Percentiles rank a stretch among this genome's conserved stretches.
Conservation (phyloP, 2,113 vertebrate genomes). For the Sialia sialis region DNA sequence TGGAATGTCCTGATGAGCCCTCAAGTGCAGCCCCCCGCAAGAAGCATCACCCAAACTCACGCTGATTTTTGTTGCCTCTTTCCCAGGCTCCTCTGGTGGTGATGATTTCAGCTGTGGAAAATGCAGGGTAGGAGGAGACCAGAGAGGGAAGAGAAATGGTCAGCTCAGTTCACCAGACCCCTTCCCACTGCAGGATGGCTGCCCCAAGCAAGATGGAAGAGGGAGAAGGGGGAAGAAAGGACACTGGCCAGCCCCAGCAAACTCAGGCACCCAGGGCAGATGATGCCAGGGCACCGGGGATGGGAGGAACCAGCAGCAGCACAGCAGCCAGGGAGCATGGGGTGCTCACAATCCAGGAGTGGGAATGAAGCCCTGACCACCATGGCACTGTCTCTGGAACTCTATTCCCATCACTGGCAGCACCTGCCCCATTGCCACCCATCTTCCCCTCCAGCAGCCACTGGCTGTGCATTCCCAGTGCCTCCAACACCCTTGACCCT, state of each 20-base stretch:
- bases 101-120: conserved; percentile 76
- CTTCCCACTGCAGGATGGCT: neutral
- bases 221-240: neutral
- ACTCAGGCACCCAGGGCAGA: neutral
- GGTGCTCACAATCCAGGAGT: neutral
- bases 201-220: neutral
- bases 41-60: conserved; percentile 79
- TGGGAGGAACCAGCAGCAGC: neutral
- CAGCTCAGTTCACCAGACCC: neutral
- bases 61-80: conserved; percentile 93
- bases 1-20: neutral
- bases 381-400: neutral
- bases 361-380: neutral
- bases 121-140: neutral
- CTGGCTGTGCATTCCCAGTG: neutral
- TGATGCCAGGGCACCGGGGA: fast-evolving
- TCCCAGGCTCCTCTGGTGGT: conserved; percentile 80
- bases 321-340: fast-evolving
- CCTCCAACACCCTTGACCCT: neutral
- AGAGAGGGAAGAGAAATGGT: neutral
- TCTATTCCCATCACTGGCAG: neutral
- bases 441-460: neutral
- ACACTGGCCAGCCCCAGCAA: neutral
- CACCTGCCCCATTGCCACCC: neutral
- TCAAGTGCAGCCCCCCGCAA: neutral